Evolutionary conservation across 1,140 invertebrate genomes (phyloP).

Genomic region (Sinella curviseta): DNA sequence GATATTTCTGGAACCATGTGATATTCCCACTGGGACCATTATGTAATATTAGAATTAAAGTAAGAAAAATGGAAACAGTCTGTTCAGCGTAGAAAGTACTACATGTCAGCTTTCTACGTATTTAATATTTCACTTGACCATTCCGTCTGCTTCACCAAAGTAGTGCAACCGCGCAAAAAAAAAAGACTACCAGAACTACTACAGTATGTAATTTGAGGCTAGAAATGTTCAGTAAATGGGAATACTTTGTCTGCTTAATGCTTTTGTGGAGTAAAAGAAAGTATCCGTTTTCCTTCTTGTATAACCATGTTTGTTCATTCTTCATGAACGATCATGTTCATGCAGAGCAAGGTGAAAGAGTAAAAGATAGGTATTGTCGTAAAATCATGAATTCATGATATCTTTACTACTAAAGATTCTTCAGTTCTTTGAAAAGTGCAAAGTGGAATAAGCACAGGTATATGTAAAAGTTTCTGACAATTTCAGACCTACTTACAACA

Average conservation of each 20-base stretch:
- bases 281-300: neutral
- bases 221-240: neutral
- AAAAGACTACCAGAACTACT: neutral
- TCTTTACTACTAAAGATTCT: too few species aligned
- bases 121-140: neutral
- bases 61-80: neutral
- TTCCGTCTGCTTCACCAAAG: neutral
- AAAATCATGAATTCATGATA: too few species aligned
- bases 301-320: too few species aligned
- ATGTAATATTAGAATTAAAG: neutral
- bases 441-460: too few species aligned
- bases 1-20: neutral
- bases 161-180: neutral
- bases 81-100: neutral
- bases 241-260: neutral
- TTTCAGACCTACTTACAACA: too few species aligned
- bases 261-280: neutral
- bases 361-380: too few species aligned
- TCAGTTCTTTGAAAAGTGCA: too few species aligned
- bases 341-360: too few species aligned
- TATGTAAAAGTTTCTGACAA: too few species aligned
- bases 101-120: neutral
- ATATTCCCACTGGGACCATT: neutral
- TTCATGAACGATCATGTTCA: too few species aligned
- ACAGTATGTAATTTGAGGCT: neutral